Conservation (phyloP, 35 echinoderm and acorn worm genomes). For the Patiria miniata region DNA sequence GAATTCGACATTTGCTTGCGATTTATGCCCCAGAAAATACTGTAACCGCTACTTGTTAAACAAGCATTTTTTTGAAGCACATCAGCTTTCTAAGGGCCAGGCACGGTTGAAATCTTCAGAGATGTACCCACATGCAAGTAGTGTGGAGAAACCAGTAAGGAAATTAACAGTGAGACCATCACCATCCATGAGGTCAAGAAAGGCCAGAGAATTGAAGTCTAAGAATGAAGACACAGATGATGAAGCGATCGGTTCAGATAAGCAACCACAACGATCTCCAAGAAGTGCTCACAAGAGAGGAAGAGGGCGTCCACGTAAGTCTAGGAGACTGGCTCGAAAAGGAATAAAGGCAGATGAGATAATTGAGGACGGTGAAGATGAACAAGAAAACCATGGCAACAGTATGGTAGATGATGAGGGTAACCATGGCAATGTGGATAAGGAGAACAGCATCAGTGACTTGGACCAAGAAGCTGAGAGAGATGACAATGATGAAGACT, state of each 20-base stretch:
- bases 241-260: not conserved
- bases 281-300: not conserved
- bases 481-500: not conserved
- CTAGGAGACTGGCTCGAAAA: not conserved
- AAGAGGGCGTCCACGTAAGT: not conserved
- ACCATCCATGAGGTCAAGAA: too few relatives aligned
- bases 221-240: not conserved
- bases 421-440: not conserved
- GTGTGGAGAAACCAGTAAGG: not conserved
- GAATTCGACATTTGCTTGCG: not conserved
- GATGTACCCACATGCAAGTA: not conserved
- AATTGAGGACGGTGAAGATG: not conserved
- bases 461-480: not conserved
- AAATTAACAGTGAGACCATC: not conserved
- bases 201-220: too few relatives aligned
- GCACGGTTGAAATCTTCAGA: not conserved
- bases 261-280: not conserved
- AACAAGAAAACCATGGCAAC: too few relatives aligned
- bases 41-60: not conserved
- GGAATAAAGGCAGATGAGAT: not conserved
- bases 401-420: not conserved
- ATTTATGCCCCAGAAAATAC: not conserved
- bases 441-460: not conserved
- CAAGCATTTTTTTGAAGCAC: not conserved
- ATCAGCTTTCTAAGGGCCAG: not conserved